Base-by-base conservation (phyloP, 92 coral and sea anemone genomes). In the Micromussa lordhowensis region DNA sequence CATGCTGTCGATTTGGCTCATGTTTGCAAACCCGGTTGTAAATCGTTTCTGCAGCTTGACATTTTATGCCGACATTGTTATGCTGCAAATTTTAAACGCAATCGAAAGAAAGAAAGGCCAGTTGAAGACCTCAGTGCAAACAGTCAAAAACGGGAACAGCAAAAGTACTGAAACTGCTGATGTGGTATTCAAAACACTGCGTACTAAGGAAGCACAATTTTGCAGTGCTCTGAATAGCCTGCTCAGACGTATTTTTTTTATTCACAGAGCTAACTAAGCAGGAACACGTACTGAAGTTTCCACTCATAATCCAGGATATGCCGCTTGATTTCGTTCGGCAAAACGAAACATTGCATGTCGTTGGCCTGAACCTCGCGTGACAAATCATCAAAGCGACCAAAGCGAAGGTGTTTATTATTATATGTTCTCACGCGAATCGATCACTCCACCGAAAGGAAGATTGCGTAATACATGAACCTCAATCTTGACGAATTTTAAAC, bases 381-480 rank as follows among this genome's bases (percentile, higher is more conserved):
- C 82, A 79, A 79, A 79, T 79, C 38, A 73, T 35, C 34, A 35
- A n/a, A n/a, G n/a, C n/a, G n/a, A n/a, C 28, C 31, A 17, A 13
- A 13, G 19, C 19, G 66, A 5, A 32, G 48, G 51, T 54, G 44
- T 57, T 19, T 11, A 48, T 79, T 32, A 55, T 78, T n/a, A n/a
- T n/a, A n/a, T n/a, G 30, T 28, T 2, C 49, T 32, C 26, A 78
- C 44, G 68, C 35, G 22, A 78, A 57, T 11, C 58, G 58, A 76
- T 40, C 24, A 76, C 12, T 40, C 48, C 58, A 76, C 10, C 30
- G 2, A 34, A 13, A n/a, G n/a, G 2, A 28, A 21, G 29, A 63
- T 21, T 22, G 69, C 69, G 51, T 22, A 24, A 63, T 63, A 19
- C 61, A 5, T 58, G n/a, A 24, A 66, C 31, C 29, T 26, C 9